Evolutionary conservation across 2,113 vertebrate genomes (phyloP), one percentile per base, ranked within the genome.

Genomic region (Mystacornis crossleyi): DNA sequence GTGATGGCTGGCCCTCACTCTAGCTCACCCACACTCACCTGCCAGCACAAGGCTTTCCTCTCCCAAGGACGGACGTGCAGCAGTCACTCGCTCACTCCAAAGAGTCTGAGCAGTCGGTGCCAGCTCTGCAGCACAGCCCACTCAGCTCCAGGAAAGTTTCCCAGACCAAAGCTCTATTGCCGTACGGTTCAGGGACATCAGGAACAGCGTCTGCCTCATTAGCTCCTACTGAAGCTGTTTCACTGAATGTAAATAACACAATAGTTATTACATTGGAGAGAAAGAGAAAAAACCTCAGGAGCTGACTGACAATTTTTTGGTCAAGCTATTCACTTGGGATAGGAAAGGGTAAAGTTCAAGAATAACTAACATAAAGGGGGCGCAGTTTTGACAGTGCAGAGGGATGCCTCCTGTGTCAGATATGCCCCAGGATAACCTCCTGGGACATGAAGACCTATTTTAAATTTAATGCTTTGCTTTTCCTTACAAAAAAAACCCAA

Each of bases 21-120:
- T 12, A 45, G 58, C 64, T 71, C 28, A 2, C 28, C 12, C 0
- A 5, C 42, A 28, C 45, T 72, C 58, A 23, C 40, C n/a, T 65
- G 48, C 18, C 0, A 0, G 20, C 0, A 0, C 14, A 28, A 51
- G 51, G 62, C 48, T 40, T 66, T 66, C n/a, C 47, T 65, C 8
- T n/a, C 55, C 33, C 1, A 1, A 13, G 15, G 31, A 13, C 1
- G 1, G 33, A 45, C 64, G 16, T 53, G 33, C 62, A 20, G 11
- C 31, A 7, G 5, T 21, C 58, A 0, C 14, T 48, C 58, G 0
- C 14, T 48, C 1, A 0, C 43, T 28, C 57, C 16, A 3, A 42
- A 57, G 67, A 26, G 14, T 50, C 50, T 25, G 12, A 62, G 73
- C 9, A 8, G 38, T 12, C 0, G 0, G 9, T 50, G 34, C 38